Evolutionary conservation across 2,113 vertebrate species (phyloP).

Genomic region (Callipepla squamata): DNA sequence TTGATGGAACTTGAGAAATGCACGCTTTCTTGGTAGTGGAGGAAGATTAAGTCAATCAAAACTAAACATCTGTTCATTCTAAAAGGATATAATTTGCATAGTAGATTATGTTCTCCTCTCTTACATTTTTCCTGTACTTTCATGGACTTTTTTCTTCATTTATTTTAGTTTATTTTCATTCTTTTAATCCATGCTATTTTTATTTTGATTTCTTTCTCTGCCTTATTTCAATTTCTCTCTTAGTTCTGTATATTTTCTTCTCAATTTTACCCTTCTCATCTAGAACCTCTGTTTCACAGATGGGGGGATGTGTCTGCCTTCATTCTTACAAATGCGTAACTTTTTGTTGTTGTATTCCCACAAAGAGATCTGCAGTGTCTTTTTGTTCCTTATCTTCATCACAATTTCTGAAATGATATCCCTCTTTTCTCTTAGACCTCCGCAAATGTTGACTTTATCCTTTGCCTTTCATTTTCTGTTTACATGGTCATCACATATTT

Average conservation of each 20-base stretch:
- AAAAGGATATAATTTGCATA: conserved; percentile 39
- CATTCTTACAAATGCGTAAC: background rate
- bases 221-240: background rate
- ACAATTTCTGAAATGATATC: background rate
- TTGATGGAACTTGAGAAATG: conserved; percentile 4
- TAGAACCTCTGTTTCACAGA: background rate
- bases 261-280: background rate
- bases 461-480: background rate
- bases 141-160: background rate
- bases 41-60: conserved; percentile 53
- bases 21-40: conserved; percentile 7
- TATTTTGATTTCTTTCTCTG: background rate
- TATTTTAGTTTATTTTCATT: background rate
- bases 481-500: background rate
- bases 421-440: background rate
- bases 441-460: background rate
- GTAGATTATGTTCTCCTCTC: background rate
- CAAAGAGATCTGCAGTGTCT: background rate
- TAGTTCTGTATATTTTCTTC: background rate
- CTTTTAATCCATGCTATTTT: background rate
- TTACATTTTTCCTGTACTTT: background rate
- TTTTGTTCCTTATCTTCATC: background rate
- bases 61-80: conserved; percentile 31
- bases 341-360: background rate
- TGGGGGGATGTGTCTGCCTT: background rate